A percentile compares a stretch with the other conserved stretches of the same genome.
Evolutionary conservation across 2,113 vertebrate genomes (phyloP).

Genomic region (Perca schrenkii): DNA sequence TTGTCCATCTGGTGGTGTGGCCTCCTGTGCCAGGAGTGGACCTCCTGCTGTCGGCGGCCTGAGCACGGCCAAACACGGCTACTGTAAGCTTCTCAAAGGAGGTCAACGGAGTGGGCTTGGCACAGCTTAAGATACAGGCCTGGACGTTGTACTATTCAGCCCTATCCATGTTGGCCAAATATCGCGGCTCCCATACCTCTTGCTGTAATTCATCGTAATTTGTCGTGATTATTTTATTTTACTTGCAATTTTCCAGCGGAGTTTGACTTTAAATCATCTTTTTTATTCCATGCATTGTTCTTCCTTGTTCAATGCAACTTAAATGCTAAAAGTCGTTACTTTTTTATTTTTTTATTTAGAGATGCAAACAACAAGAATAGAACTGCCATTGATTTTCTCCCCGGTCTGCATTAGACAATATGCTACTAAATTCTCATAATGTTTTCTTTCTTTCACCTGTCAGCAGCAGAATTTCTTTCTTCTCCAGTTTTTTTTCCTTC

Average conservation of each 20-base stretch:
- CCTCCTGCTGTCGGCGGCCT: conserved; percentile 52
- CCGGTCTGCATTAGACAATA: background rate
- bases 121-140: conserved; percentile 43
- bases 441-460: background rate
- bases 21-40: conserved; percentile 63
- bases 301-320: background rate
- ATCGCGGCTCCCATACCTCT: conserved; percentile 27
- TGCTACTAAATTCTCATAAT: background rate
- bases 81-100: conserved; percentile 58
- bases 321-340: background rate
- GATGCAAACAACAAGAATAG: background rate
- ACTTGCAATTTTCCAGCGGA: background rate
- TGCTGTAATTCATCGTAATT: conserved; percentile 49
- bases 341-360: background rate
- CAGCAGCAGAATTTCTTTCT: background rate
- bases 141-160: conserved; percentile 54
- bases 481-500: background rate
- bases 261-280: background rate
- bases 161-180: conserved; percentile 47
- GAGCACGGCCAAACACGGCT: conserved; percentile 57
- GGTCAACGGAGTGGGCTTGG: conserved; percentile 70
- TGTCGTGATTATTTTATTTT: conserved; percentile 26
- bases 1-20: conserved; percentile 70
- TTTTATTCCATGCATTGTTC: background rate
- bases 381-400: background rate